Base-by-base conservation (phyloP, 92 coral and sea anemone species). In the Zoanthus solanderi region DNA sequence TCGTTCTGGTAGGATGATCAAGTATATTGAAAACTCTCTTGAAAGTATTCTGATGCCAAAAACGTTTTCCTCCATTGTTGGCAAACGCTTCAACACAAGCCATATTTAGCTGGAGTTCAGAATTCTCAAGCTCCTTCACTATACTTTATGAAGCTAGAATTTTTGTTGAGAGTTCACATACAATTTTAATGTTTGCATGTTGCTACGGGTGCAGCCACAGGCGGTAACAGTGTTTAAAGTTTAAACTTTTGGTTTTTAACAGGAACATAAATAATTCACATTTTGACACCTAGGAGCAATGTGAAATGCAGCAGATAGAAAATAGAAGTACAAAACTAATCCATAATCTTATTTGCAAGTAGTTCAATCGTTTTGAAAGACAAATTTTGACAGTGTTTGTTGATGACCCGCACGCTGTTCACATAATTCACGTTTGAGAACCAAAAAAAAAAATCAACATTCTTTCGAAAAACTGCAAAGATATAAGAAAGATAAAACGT, bases 11-110 rank as follows among this genome's bases (percentile, higher is more conserved):
- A 30, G 91, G 79, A 75, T 91, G 89, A 17, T 94, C 95, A 60
- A 93, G 48, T 65, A 91, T 76, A 73, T 94, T 94, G 60, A 81
- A 89, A 74, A 94, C 90, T 71, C 95, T 87, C 71, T 92, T 53
- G 78, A 92, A 94, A 16, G 95, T 94, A 84, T 93, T 93, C 69
- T 83, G 88, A 72, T 53, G 28, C 88, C 75, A 81, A 15, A 66
- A 66, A 16, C 74, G 74, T 5, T 66, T 23, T 56, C 23, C 65
- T 0, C 75, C 85, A 42, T 17, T 53, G 66, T 30, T 66, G 0
- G 47, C 13, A 15, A 65, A 29, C 17, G 63, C 76, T n/a, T 50
- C 50, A 13, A 37, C 18, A 29, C 44, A 45, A 23, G 48, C 23
- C 85, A 81, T 81, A 9, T 66, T 47, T 47, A 9, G 28, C 30